Base-by-base conservation (phyloP, 2,888 invertebrate species). In the Campoplex nolae region DNA sequence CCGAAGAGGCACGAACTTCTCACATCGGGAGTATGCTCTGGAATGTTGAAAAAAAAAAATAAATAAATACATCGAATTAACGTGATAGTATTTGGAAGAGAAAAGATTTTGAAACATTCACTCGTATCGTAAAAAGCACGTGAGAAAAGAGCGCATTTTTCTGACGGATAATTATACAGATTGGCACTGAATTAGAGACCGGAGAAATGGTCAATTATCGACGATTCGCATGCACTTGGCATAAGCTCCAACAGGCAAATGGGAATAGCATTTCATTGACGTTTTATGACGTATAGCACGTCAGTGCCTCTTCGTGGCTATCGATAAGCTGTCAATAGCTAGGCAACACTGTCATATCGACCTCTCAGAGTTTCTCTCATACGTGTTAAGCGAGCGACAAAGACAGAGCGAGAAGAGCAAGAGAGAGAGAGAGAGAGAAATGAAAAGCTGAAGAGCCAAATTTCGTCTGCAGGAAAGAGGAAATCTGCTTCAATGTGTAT, bases 291-390 rank as follows among this genome's bases (percentile, higher is more conserved):
- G 74, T 79, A 79, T 84, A 42, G 80, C 23, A 38, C 75, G 65
- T 42, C 74, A 56, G 65, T 35, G 70, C 67, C 70, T 28, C 54
- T 81, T 62, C 54, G 65, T 45, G 71, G 38, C 71, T 67, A 76
- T 85, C 71, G 85, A 76, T 81, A 84, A 84, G 70, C 70, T 71
- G 84, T 81, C 85, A 85, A 67, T 77, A 62, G 51, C 65, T 35
- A 76, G 56, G 68, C 54, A 71, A 80, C 75, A 67, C 48, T 70
- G 70, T 48, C 70, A 70, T 74, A 85, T 75, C 51, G 70, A 48
- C 70, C 51, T 75, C 54, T 13, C 23, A n/a, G 42, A 32, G 70
- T 80, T 23, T 75, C 79, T 74, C 54, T 51, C 56, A 51, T 3
- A 16, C 62, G 13, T 9, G 35, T n/a, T 42, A 42, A 35, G 73